Evolutionary conservation across 1,140 invertebrate genomes (phyloP).

Genomic region (Acromyrmex echinatior): DNA sequence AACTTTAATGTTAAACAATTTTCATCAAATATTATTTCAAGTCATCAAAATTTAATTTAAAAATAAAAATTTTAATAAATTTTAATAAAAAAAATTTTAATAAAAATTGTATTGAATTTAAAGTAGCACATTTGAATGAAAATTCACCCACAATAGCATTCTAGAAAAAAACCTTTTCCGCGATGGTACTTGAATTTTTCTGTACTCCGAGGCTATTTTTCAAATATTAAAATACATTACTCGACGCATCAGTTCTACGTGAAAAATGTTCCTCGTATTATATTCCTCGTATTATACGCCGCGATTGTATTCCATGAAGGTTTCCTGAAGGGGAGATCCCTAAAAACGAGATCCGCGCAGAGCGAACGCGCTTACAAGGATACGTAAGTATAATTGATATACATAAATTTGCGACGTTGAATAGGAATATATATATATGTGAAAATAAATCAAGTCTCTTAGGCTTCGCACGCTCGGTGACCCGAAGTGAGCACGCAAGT

Average conservation of each 20-base stretch:
- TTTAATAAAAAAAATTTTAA: background rate
- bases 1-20: background rate
- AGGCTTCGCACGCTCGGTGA: conserved; percentile 69
- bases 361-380: conserved; percentile 23
- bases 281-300: background rate
- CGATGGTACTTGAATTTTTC: background rate
- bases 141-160: too few relatives aligned
- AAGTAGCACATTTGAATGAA: too few relatives aligned
- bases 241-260: background rate
- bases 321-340: background rate
- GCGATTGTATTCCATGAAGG: conserved; percentile 7
- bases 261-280: background rate
- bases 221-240: background rate
- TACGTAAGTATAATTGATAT: conserved; percentile 30
- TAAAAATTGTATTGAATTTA: background rate
- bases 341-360: background rate
- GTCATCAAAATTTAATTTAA: background rate
- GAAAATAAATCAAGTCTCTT: conserved; percentile 74
- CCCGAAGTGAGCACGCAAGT: conserved; percentile 13
- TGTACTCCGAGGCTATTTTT: background rate
- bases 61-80: background rate
- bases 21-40: background rate
- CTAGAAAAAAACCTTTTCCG: background rate
- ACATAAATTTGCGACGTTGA: conserved; percentile 59
- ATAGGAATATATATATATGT: conserved; percentile 21